Evolutionary conservation across 2,113 vertebrate species (phyloP), one percentile per base, ranked within the genome.

Genomic region (Empidonax alnorum): DNA sequence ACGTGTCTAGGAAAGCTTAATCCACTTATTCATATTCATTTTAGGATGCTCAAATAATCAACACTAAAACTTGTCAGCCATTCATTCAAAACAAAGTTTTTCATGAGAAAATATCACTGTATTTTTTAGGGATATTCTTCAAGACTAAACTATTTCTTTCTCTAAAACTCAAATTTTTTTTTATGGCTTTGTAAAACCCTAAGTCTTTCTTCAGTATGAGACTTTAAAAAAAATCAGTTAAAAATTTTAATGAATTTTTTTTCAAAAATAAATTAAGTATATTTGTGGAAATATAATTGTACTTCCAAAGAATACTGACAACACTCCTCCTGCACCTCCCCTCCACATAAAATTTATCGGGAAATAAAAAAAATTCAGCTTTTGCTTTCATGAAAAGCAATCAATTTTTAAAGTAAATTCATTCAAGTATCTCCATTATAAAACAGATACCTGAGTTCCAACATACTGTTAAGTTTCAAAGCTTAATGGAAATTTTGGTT

Each of bases 321-420:
- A 30, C 7, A 39, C 1, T 39, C 6, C 2, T 28, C 20, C n/a
- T n/a, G 4, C 20, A 41, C 3, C 2, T n/a, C 13, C n/a, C 3
- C 1, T 33, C 7, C 42, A 53, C 6, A 14, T 7, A 58, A 49
- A 31, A 53, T 39, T 71, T 15, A 9, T 22, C 27, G 0, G 0
- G 24, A 21, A 74, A 56, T 35, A 72, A 88, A 66, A 66, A 41
- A 10, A 28, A 33, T 8, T 76, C 53, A 74, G 12, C 2, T 76
- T 88, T 79, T 80, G 20, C 17, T 80, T 84, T 76, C 53, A 66
- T 35, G 21, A 53, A n/a, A 1, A 59, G 11, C 15, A 92, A 53
- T 4, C 0, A 5, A n/a, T 41, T 39, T 81, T 49, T 78, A 3
- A 81, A 71, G 5, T 39, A 28, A n/a, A 68, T 63, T 55, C 11